Evolutionary conservation across 2,113 vertebrate species (phyloP).

Genomic region (Todiramphus chloris): DNA sequence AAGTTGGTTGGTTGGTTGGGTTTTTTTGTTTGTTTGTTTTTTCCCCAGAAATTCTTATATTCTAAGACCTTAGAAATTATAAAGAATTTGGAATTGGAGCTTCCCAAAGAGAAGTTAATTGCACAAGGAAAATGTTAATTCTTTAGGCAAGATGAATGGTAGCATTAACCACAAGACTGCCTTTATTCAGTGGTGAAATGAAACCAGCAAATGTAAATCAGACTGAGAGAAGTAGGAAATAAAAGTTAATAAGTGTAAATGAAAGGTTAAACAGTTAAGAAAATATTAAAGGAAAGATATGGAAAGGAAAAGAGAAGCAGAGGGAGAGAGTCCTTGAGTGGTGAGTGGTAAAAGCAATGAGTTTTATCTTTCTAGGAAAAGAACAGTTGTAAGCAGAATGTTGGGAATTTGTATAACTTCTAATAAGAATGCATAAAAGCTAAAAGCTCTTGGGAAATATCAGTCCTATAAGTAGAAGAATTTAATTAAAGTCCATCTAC

Average conservation of each 20-base stretch:
- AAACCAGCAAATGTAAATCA: background rate
- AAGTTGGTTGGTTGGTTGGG: background rate
- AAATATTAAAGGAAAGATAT: background rate
- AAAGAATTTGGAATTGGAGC: background rate
- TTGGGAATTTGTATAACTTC: background rate
- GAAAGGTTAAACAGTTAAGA: background rate
- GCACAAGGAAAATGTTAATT: background rate
- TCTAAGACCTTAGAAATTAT: background rate
- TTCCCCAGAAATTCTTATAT: background rate
- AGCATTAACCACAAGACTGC: background rate
- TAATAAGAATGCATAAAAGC: background rate
- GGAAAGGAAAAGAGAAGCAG: background rate
- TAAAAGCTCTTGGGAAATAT: background rate
- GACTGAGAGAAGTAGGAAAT: background rate
- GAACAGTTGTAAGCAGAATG: background rate
- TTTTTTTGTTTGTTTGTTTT: no score
- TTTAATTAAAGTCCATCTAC: slow-evolving; percentile 22
- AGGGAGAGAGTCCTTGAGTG: background rate
- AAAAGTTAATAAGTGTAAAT: background rate
- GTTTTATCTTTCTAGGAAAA: background rate
- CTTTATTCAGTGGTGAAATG: background rate
- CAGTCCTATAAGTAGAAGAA: background rate
- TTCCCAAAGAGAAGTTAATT: background rate
- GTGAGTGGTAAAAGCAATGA: background rate
- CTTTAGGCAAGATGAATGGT: background rate